phyloP scores from a whole-genome alignment of 1,140 invertebrate species.

The Cydia fagiglandana region DNA sequence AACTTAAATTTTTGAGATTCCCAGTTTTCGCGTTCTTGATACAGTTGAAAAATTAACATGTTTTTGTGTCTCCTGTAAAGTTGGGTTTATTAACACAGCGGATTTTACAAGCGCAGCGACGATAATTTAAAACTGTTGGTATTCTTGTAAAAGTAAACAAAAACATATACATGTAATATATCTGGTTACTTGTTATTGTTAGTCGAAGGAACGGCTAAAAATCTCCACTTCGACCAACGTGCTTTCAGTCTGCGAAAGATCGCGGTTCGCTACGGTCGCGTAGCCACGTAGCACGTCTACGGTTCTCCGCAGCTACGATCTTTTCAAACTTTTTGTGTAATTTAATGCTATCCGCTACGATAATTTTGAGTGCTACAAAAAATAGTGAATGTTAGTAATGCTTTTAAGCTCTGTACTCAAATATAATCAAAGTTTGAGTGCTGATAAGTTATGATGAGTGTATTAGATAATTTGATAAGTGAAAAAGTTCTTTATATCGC shows the following conservation, averaged over 20 bases:
- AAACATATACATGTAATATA: too few species aligned
- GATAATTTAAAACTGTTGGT: too few species aligned
- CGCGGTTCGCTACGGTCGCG: conserved; percentile 3
- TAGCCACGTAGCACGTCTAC: conserved; percentile 25
- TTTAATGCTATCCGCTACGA: not conserved
- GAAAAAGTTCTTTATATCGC: not conserved
- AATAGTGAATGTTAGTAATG: not conserved
- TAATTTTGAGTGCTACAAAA: not conserved
- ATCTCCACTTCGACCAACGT: not conserved
- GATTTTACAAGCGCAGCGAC: too few species aligned
- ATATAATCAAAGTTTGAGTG: conserved; percentile 2
- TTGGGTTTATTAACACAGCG: too few species aligned
- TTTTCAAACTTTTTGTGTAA: conserved; percentile 7
- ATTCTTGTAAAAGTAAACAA: too few species aligned
- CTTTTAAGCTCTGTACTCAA: not conserved
- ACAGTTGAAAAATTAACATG: too few species aligned
- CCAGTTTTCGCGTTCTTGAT: too few species aligned
- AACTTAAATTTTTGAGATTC: too few species aligned
- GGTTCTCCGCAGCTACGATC: not conserved
- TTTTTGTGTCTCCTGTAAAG: too few species aligned
- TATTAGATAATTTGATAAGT: conserved; percentile 10
- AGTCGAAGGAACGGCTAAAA: not conserved
- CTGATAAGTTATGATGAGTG: not conserved
- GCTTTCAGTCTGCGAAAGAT: conserved; percentile 12
- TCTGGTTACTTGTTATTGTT: not conserved